These are phyloP conservation scores for Synodontis membranacea DNA, from an alignment of 2,113 vertebrate genomes.

Conservation along the genomic window DNA sequence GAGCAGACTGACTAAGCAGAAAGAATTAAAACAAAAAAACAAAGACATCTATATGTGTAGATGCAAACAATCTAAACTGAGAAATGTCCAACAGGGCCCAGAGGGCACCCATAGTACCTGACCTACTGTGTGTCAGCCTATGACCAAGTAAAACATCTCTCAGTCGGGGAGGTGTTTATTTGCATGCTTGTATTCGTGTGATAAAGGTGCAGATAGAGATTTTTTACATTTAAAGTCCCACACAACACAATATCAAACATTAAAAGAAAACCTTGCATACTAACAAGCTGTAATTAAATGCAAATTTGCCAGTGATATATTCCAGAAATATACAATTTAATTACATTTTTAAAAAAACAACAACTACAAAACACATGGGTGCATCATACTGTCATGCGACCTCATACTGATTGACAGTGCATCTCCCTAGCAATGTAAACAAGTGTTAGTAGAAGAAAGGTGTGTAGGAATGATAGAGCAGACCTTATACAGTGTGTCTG, in stretches of 20 bases:
- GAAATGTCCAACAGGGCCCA: slow-evolving; percentile 43
- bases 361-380: neutral
- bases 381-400: neutral
- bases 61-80: neutral
- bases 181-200: neutral
- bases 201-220: slow-evolving; percentile 16
- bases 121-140: slow-evolving; percentile 33
- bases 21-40: slow-evolving; percentile 66
- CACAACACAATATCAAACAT: neutral
- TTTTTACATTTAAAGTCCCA: slow-evolving; percentile 25
- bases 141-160: slow-evolving; percentile 36
- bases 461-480: neutral
- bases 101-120: slow-evolving; percentile 46
- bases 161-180: slow-evolving; percentile 19
- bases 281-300: neutral
- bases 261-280: neutral
- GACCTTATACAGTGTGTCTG: neutral
- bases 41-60: slow-evolving; percentile 39
- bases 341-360: neutral
- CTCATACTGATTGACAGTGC: neutral
- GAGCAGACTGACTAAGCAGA: slow-evolving; percentile 54
- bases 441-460: neutral
- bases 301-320: neutral
- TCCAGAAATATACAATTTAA: neutral
- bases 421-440: neutral